Conservation (phyloP, 2,888 invertebrate species). For the Reticulitermes lucifugus region DNA sequence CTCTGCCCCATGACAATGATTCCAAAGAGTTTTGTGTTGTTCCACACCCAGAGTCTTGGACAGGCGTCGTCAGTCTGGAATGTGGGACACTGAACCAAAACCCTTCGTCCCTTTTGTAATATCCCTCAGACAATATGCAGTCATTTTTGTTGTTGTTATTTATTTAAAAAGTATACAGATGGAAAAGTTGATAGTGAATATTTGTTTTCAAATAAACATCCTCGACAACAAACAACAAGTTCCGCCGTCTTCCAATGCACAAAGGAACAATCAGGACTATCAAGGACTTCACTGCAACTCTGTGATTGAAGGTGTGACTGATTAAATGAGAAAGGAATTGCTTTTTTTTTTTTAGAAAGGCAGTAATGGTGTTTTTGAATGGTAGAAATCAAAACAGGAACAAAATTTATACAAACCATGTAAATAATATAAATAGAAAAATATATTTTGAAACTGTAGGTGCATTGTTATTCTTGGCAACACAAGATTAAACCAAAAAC, state of each 20-base stretch:
- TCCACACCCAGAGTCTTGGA: slow-evolving; percentile 40
- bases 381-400: slow-evolving; percentile 41
- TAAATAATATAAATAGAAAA: slow-evolving; percentile 53
- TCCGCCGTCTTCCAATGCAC: slow-evolving; percentile 51
- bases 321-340: slow-evolving; percentile 46
- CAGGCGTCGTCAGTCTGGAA: slow-evolving; percentile 29
- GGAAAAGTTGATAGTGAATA: slow-evolving; percentile 16
- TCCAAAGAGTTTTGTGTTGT: slow-evolving; percentile 27
- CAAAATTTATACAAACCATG: slow-evolving; percentile 51
- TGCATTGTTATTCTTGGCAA: slow-evolving; percentile 50
- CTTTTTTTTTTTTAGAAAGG: slow-evolving; percentile 47
- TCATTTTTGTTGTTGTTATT: slow-evolving; percentile 45
- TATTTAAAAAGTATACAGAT: slow-evolving; percentile 37
- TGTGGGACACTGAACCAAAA: slow-evolving; percentile 22
- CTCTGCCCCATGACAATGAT: slow-evolving; percentile 2
- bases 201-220: slow-evolving; percentile 2
- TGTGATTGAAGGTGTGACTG: slow-evolving; percentile 51
- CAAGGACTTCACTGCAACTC: slow-evolving; percentile 49
- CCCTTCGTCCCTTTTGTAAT: neutral
- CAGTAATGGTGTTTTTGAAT: slow-evolving; percentile 19
- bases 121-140: slow-evolving; percentile 27
- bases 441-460: slow-evolving; percentile 50
- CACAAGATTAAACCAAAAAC: neutral
- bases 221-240: slow-evolving; percentile 40
- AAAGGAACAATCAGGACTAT: slow-evolving; percentile 48